Evolutionary conservation across 2,888 invertebrate genomes (phyloP), one percentile per base, ranked within the genome.

Genomic region (Nemurella pictetii): DNA sequence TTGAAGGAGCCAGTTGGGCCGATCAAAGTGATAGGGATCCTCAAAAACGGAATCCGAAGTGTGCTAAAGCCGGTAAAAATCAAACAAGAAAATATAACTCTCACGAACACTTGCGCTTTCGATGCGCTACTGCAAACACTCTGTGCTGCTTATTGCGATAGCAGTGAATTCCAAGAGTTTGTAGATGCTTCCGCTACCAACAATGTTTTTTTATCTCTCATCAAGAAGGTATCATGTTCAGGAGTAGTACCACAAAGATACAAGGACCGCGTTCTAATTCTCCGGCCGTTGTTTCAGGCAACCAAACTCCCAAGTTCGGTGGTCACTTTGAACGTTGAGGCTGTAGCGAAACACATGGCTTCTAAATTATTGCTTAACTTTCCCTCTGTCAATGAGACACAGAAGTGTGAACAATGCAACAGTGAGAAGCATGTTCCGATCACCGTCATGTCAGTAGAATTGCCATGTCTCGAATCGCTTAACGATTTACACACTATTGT

Each of bases 91-190:
- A 84, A 78, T 78, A 73, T 84, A 73, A 29, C 75, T 36, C 72
- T 83, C 72, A 84, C 80, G 26, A 85, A 85, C 74, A 85, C 84
- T 0, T 85, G 85, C 30, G 85, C 84, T 15, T 85, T 85, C 80
- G 84, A 84, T 80, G 30, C 85, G 20, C 28, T 80, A 73, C 12
- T 84, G 36, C 85, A 85, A 28, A 77, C 84, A 80, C 84, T 85
- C 35, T 83, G 78, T 32, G 72, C 75, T 72, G 83, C 32, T 78
- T 85, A 85, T 36, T 83, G 85, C 35, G 85, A 85, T 75, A 85
- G 85, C 83, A 35, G 35, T 35, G 26, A 74, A 36, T 83, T 26
- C 75, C 72, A 82, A 75, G 29, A 27, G 36, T 78, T 85, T 72
- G 20, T 85, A 20, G 29, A 83, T 83, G 75, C 81, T 29, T 77